Conservation (phyloP, 2,113 vertebrate genomes). For the Piprites chloris region DNA sequence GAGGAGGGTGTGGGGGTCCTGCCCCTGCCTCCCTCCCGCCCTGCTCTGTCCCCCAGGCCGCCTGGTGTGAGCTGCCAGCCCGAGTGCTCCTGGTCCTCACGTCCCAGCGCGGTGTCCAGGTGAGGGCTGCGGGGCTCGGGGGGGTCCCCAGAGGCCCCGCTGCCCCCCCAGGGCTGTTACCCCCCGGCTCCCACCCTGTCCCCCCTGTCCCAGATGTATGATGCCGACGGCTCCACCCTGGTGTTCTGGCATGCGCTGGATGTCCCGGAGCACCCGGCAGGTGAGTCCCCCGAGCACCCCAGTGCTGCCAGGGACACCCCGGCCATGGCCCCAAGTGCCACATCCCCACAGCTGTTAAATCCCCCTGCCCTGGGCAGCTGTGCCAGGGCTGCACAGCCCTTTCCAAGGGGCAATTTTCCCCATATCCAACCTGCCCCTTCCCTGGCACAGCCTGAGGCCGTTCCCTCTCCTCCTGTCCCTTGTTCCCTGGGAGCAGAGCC, state of each 20-base stretch:
- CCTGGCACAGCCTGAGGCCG: background rate
- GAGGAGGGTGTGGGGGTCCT: background rate
- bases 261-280: background rate
- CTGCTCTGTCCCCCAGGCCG: background rate
- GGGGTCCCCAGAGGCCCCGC: background rate
- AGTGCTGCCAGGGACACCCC: background rate
- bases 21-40: background rate
- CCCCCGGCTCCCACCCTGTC: background rate
- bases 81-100: background rate
- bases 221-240: background rate
- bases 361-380: background rate
- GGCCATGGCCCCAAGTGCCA: background rate
- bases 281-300: background rate
- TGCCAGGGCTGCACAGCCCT: background rate
- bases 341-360: background rate
- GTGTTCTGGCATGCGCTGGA: background rate
- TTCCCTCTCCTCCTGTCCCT: background rate
- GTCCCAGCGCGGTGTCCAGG: background rate
- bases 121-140: background rate
- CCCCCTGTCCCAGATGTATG: background rate
- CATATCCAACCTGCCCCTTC: fast-evolving
- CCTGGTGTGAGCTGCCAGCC: background rate
- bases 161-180: background rate
- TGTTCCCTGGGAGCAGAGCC: background rate
- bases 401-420: background rate